A percentile compares a stretch with the other conserved stretches of the same genome.
Conservation (phyloP, 1,140 invertebrate genomes). For the Antheraea mylitta region DNA sequence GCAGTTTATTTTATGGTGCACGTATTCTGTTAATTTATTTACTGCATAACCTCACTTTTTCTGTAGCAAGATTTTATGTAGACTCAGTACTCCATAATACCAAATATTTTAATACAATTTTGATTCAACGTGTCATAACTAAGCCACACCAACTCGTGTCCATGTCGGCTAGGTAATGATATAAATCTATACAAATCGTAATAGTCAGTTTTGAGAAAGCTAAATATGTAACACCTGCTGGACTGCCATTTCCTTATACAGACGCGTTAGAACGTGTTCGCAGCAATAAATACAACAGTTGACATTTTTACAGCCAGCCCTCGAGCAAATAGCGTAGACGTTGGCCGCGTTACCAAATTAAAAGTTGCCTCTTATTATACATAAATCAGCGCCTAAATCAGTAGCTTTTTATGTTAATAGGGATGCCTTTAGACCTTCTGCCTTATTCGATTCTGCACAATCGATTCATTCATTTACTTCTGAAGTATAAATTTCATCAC, state of each 20-base stretch:
- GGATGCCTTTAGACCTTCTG: neutral
- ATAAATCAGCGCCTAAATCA: constrained; percentile 35
- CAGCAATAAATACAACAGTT: constrained; percentile 38
- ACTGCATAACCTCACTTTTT: no score
- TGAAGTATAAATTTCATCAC: no score
- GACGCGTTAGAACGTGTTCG: constrained; percentile 2
- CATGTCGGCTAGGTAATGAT: no score
- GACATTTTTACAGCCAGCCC: constrained; percentile 43
- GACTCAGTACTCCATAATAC: no score
- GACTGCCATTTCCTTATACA: neutral
- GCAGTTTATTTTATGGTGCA: no score
- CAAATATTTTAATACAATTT: no score
- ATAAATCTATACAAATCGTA: neutral
- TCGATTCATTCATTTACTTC: neutral
- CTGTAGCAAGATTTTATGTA: no score
- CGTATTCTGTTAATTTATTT: no score
- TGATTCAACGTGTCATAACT: no score
- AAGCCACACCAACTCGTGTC: no score
- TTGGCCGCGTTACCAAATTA: constrained; percentile 39
- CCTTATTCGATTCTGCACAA: neutral
- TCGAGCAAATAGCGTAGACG: constrained; percentile 39
- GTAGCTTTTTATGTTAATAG: neutral
- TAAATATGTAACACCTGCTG: constrained; percentile 4
- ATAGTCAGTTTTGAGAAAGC: no score
- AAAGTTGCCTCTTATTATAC: constrained; percentile 40